These are phyloP conservation scores for Dufourea novaeangliae DNA, from an alignment of 1,140 invertebrate genomes.

Conservation along the genomic window DNA sequence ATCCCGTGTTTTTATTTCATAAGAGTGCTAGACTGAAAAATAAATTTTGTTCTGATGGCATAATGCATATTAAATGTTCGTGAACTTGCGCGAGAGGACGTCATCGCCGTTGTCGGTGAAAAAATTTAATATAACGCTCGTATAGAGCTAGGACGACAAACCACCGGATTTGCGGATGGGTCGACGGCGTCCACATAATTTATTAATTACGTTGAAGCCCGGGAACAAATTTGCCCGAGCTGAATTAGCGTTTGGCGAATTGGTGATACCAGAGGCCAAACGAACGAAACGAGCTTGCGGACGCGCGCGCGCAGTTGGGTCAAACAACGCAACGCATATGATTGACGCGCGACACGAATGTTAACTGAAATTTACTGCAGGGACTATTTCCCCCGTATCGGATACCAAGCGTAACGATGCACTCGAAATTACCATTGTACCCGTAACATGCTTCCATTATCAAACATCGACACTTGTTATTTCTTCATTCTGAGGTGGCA, in stretches of 20 bases:
- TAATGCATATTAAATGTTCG: no score
- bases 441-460: neutral
- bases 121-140: neutral
- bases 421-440: neutral
- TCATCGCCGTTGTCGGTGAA: neutral
- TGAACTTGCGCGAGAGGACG: neutral
- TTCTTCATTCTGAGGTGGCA: no score
- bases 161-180: neutral
- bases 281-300: constrained; percentile 46
- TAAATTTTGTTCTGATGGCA: no score
- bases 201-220: constrained; percentile 54
- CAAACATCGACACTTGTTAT: neutral
- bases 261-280: constrained; percentile 37
- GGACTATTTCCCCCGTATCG: neutral
- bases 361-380: constrained; percentile 47
- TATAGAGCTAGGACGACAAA: neutral
- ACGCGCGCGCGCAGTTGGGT: constrained; percentile 30
- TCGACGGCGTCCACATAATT: constrained; percentile 23
- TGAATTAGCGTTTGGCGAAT: constrained; percentile 56
- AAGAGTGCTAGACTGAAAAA: no score
- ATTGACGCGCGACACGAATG: constrained; percentile 46
- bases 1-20: no score
- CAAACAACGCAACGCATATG: constrained; percentile 33
- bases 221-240: constrained; percentile 26
- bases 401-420: no score